phyloP scores from a whole-genome alignment of 2,888 invertebrate species.

The Tanypteryx hageni region DNA sequence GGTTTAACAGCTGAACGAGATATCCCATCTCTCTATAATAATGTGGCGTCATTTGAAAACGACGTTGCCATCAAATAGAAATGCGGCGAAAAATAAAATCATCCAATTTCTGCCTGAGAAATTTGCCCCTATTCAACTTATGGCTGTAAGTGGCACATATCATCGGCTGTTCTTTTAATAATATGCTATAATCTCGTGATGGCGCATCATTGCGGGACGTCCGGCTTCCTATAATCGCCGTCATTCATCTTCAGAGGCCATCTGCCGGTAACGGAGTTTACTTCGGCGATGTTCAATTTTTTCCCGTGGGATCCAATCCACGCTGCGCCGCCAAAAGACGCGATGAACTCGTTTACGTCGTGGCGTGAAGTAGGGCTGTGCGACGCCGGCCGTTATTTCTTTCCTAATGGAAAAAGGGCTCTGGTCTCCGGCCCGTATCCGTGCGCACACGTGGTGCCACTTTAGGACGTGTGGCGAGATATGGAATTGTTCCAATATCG shows the following conservation, averaged over 20 bases:
- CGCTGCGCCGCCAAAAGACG: not conserved
- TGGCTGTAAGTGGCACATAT: too few relatives aligned
- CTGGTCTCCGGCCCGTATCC: not conserved
- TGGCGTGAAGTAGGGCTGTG: not conserved
- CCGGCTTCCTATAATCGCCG: not conserved
- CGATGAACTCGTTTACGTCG: constrained; percentile 32
- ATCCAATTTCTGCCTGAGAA: too few relatives aligned
- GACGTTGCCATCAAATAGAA: too few relatives aligned
- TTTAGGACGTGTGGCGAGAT: not conserved
- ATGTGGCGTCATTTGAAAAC: too few relatives aligned
- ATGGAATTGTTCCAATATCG: constrained; percentile 35
- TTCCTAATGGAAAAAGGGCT: constrained; percentile 24
- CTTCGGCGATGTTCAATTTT: constrained; percentile 15
- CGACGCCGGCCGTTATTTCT: constrained; percentile 6
- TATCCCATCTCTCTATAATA: too few relatives aligned
- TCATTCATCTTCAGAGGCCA: not conserved
- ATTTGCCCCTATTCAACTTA: too few relatives aligned
- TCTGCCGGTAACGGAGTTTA: not conserved
- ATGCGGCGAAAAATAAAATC: too few relatives aligned
- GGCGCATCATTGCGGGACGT: not conserved
- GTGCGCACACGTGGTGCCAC: not conserved
- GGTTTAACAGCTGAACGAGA: too few relatives aligned
- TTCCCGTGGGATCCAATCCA: not conserved
- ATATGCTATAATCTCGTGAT: not conserved
- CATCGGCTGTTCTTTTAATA: too few relatives aligned